A percentile compares a stretch with the other conserved stretches of the same genome.
phyloP scores from a whole-genome alignment of 2,888 invertebrate species.

The Chalcosyrphus nemorum region DNA sequence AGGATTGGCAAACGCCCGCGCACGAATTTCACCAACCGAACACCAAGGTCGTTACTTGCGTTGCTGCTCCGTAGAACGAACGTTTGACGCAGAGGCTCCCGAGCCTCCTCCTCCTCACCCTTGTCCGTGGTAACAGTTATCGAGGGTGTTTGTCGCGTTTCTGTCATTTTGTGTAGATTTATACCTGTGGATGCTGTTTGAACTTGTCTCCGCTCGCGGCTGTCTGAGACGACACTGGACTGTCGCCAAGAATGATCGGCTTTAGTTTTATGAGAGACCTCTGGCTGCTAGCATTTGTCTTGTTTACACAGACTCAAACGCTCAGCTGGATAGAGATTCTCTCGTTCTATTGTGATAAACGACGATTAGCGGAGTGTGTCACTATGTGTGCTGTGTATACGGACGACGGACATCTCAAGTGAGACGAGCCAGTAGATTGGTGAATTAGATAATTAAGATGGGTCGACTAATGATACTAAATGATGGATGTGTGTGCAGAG shows the following conservation, averaged over 20 bases:
- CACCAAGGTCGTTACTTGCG: not conserved
- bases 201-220: slow-evolving; percentile 3
- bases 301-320: not conserved
- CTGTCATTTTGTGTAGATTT: slow-evolving; percentile 35
- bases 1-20: slow-evolving; percentile 75
- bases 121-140: slow-evolving; percentile 48
- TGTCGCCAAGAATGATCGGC: slow-evolving; percentile 20
- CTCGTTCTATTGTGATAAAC: slow-evolving; percentile 29
- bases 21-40: slow-evolving; percentile 56
- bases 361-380: not conserved
- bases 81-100: slow-evolving; percentile 42
- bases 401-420: not conserved
- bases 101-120: slow-evolving; percentile 37
- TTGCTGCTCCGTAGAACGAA: slow-evolving; percentile 35
- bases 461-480: slow-evolving; percentile 44
- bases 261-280: slow-evolving; percentile 9
- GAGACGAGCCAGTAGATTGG: no score
- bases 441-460: slow-evolving; percentile 51
- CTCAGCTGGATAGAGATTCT: not conserved
- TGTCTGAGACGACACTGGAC: slow-evolving; percentile 34
- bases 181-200: not conserved
- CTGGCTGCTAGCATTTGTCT: not conserved
- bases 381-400: not conserved
- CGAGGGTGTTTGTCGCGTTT: slow-evolving; percentile 11
- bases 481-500: slow-evolving; percentile 1